A percentile compares a stretch with the other conserved stretches of the same genome.
Conservation (phyloP, 2,888 invertebrate genomes). For the Leistus spinibarbis region DNA sequence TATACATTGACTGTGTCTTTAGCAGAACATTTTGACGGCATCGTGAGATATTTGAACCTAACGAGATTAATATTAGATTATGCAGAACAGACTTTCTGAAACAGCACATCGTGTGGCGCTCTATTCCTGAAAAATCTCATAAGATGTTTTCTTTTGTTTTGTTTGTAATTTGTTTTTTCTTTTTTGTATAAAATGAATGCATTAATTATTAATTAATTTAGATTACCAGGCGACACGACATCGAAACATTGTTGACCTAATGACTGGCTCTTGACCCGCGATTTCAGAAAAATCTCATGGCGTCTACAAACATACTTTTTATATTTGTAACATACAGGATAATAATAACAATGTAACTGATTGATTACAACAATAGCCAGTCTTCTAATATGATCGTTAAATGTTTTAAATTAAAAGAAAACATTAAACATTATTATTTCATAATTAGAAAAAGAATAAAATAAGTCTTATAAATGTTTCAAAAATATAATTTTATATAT, state of each 20-base stretch:
- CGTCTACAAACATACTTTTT: neutral
- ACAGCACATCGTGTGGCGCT: neutral
- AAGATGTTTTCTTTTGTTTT: no score
- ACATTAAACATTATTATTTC: no score
- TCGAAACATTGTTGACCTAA: neutral
- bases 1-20: neutral
- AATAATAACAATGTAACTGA: no score
- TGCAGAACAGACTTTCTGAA: neutral
- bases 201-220: neutral
- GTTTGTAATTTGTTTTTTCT: no score
- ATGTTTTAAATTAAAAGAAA: no score
- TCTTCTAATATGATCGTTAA: no score
- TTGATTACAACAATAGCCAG: no score
- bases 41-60: neutral
- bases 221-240: neutral
- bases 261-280: neutral
- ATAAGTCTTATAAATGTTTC: no score
- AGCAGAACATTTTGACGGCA: neutral
- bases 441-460: no score
- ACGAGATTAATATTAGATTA: neutral
- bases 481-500: no score
- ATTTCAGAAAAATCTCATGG: neutral
- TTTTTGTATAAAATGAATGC: neutral
- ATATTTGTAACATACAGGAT: neutral
- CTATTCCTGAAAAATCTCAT: neutral